These are phyloP conservation scores for Pseudococcus longispinus DNA, from an alignment of 2,888 invertebrate species.

Conservation along the genomic window DNA sequence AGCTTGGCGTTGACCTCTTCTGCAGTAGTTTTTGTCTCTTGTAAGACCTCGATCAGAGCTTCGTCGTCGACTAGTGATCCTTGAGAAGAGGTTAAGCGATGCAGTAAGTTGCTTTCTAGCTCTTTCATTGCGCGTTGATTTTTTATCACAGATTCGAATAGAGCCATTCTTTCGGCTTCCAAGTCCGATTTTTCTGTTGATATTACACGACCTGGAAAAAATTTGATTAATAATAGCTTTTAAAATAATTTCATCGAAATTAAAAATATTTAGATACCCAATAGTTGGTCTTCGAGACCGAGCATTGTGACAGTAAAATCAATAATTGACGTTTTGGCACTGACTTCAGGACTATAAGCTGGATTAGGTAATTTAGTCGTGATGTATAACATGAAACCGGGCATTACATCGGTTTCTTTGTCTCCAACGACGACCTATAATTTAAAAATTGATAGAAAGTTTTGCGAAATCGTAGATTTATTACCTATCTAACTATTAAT, in stretches of 20 bases:
- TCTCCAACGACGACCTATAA: constrained; percentile 82
- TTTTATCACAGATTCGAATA: constrained; percentile 94
- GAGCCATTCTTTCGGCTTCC: constrained; percentile 89
- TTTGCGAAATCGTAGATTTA: not conserved
- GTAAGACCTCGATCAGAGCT: constrained; percentile 86
- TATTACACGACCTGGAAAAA: constrained; percentile 87
- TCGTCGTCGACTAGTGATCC: constrained; percentile 96
- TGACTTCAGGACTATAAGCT: constrained; percentile 94
- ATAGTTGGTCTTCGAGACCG: constrained; percentile 91
- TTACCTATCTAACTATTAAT: not conserved
- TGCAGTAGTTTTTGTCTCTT: constrained; percentile 85
- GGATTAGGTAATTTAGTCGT: constrained; percentile 97
- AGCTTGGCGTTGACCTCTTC: constrained; percentile 95
- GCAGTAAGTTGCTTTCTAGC: constrained; percentile 88
- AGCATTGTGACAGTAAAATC: constrained; percentile 98
- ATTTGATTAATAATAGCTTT: too few relatives aligned
- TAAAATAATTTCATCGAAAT: too few relatives aligned
- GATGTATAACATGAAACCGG: constrained; percentile 92
- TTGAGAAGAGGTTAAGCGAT: constrained; percentile 89
- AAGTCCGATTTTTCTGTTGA: constrained; percentile 95
- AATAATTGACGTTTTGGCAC: constrained; percentile 95
- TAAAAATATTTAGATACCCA: constrained; percentile 66
- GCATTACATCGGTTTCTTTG: constrained; percentile 96
- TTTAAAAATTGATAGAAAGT: too few relatives aligned
- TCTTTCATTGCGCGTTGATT: constrained; percentile 97